Base-by-base conservation (phyloP, 2,113 vertebrate genomes). In the Epinephelus moara region DNA sequence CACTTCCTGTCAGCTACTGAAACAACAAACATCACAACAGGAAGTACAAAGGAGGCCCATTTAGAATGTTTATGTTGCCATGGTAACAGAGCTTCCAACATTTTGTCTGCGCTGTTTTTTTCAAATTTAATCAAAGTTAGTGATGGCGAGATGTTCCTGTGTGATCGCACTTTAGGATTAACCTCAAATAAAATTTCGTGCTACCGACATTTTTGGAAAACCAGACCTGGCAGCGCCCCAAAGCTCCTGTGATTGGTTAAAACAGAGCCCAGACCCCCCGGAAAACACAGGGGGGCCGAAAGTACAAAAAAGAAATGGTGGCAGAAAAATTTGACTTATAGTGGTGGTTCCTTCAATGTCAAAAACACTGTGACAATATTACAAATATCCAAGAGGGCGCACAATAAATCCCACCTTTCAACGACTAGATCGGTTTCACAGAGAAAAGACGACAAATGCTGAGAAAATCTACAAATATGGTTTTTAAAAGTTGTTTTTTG, bases 401-500 rank as follows among this genome's bases (percentile, higher is more conserved):
- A 78, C 62, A 62, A 72, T 25, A 78, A 61, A 71, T 80, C 57
- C 81, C 85, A 66, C 60, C 63, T 79, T 72, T 66, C 19, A 68
- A 83, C 63, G 64, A 82, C 71, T 66, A 85, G 19, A 81, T 75
- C 92, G 96, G 92, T 91, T 85, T 94, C 87, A 94, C 94, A 95
- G 88, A 92, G 50, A 89, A 83, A 94, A 85, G 53, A 88, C 76
- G 8, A 61, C 86, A 93, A 92, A 93, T 78, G 6, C 45, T 92
- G 82, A 13, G 50, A 75, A 84, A 59, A 76, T 89, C 93, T 96
- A 95, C 84, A 94, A 71, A 89, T 79, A 91, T 93, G 92, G 91
- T 82, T 87, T 88, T 63, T 10, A 52, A 75, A 53, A 57, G 40
- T 27, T 45, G 47, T 53, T 56, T 40, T 37, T 37, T 13, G 10